Conservation (phyloP, 2,888 invertebrate species). For the Plemyria rubiginata region DNA sequence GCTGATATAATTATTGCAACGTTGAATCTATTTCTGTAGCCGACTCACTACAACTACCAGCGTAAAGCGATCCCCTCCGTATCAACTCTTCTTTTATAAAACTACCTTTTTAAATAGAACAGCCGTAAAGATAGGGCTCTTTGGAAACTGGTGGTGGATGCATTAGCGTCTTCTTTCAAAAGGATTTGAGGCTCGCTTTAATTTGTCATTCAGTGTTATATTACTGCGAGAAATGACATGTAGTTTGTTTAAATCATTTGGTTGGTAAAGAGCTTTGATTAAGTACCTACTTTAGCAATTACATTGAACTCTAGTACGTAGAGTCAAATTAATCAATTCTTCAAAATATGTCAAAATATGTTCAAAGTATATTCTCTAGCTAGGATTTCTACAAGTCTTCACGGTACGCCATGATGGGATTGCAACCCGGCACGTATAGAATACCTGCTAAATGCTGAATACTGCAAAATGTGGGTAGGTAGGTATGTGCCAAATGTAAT, state of each 20-base stretch:
- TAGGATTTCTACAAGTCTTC: no score
- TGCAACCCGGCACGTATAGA: no score
- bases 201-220: conserved; percentile 56
- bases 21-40: conserved; percentile 75
- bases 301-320: not conserved
- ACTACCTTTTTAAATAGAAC: conserved; percentile 44
- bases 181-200: conserved; percentile 58
- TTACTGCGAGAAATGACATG: conserved; percentile 45
- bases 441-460: no score
- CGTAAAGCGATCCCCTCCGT: conserved; percentile 53
- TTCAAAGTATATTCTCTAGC: no score
- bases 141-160: conserved; percentile 54
- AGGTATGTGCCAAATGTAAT: no score
- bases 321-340: conserved; percentile 3
- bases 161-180: conserved; percentile 54
- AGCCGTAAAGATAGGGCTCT: conserved; percentile 54
- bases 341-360: no score
- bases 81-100: conserved; percentile 48
- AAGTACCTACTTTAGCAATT: conserved; percentile 21
- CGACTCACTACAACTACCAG: conserved; percentile 68
- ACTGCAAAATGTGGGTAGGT: no score
- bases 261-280: conserved; percentile 23
- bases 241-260: conserved; percentile 40
- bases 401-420: no score
- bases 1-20: conserved; percentile 82